Percentiles rank a stretch among this genome's conserved stretches.
Evolutionary conservation across 2,888 invertebrate species (phyloP).

Genomic region (Chrysodeixis includens): DNA sequence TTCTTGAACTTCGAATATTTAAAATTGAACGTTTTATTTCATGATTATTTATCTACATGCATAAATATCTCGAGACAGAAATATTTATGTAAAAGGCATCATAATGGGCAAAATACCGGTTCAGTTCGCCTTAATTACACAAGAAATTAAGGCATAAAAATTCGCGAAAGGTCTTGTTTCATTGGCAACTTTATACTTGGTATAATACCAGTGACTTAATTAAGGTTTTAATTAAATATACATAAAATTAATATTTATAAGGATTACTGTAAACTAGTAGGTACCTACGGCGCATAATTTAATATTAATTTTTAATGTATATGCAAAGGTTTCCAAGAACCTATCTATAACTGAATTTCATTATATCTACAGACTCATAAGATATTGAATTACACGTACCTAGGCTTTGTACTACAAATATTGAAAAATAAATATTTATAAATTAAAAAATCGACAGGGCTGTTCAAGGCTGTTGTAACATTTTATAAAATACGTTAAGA

Average conservation of each 20-base stretch:
- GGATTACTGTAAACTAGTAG: slow-evolving; percentile 16
- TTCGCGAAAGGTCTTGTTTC: neutral
- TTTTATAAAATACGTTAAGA: slow-evolving; percentile 29
- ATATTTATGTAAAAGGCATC: slow-evolving; percentile 6
- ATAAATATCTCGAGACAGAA: slow-evolving; percentile 34
- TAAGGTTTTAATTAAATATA: slow-evolving; percentile 21
- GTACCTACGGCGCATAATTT: slow-evolving; percentile 6
- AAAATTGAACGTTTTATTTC: slow-evolving; percentile 33
- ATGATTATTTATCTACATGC: slow-evolving; percentile 25
- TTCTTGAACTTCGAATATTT: slow-evolving; percentile 39
- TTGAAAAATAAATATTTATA: no score
- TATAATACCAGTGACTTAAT: slow-evolving; percentile 46
- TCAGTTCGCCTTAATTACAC: neutral
- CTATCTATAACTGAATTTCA: neutral
- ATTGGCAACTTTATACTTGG: neutral
- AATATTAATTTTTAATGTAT: slow-evolving; percentile 22
- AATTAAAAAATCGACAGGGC: no score
- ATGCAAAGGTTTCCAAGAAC: slow-evolving; percentile 22
- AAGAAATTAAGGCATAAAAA: slow-evolving; percentile 16
- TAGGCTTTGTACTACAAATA: neutral
- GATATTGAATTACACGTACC: neutral
- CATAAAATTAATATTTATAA: slow-evolving; percentile 14
- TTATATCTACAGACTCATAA: neutral
- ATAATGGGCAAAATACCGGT: slow-evolving; percentile 20
- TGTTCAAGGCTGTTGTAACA: slow-evolving; percentile 13